These are phyloP conservation scores for Poeciliopsis infans DNA, from an alignment of 2,797 vertebrate species.

Conservation along the genomic window DNA sequence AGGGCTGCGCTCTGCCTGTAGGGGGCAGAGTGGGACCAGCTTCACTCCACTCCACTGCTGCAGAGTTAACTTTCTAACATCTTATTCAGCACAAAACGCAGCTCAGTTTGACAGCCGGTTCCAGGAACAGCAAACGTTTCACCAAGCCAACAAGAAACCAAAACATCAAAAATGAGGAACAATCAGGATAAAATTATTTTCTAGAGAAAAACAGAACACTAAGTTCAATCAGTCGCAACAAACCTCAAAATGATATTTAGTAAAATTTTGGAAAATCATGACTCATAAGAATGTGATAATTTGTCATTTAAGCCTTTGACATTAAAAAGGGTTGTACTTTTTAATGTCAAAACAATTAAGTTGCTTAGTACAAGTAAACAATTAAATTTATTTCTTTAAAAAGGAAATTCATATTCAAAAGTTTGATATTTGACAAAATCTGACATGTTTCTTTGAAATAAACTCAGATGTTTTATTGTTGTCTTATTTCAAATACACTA, in stretches of 20 bases:
- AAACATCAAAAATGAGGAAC: neutral
- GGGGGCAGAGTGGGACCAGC: constrained; percentile 63
- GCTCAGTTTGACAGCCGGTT: neutral
- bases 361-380: no score
- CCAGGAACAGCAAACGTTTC: neutral
- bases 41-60: constrained; percentile 13
- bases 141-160: neutral
- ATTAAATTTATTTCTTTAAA: no score
- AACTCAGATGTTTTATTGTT: no score
- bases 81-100: constrained; percentile 28
- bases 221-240: neutral
- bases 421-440: no score
- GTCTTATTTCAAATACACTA: no score
- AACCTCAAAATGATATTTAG: neutral
- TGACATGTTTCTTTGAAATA: no score
- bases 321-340: no score
- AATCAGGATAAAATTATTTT: neutral
- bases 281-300: no score
- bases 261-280: neutral
- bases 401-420: no score
- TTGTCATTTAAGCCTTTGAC: no score
- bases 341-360: no score
- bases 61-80: constrained; percentile 8
- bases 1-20: constrained; percentile 47
- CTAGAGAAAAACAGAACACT: neutral